These are phyloP conservation scores for Mirza zaza DNA, from an alignment of 2,113 vertebrate genomes.

Conservation along the genomic window DNA sequence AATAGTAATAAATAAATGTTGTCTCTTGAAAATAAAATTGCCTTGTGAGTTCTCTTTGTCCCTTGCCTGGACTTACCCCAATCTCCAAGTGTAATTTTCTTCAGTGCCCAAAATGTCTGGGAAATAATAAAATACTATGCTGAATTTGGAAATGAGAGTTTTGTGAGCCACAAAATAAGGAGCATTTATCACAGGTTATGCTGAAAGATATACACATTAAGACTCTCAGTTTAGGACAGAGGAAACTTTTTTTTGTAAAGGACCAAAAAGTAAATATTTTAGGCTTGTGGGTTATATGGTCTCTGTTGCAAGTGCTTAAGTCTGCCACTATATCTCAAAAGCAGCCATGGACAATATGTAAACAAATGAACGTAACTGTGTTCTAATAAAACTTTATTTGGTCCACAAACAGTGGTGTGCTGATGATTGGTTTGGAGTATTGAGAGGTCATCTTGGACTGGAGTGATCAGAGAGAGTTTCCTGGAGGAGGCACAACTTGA, in stretches of 20 bases:
- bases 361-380: not conserved
- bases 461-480: not conserved
- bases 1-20: not conserved
- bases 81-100: constrained; percentile 44
- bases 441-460: not conserved
- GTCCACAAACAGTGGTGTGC: not conserved
- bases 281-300: not conserved
- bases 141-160: constrained; percentile 41
- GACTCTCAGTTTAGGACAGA: not conserved
- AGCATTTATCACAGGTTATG: not conserved
- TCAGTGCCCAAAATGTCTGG: constrained; percentile 5
- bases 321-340: not conserved
- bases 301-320: not conserved
- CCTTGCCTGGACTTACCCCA: not conserved
- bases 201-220: not conserved
- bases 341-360: not conserved
- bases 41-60: not conserved
- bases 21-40: constrained; percentile 44
- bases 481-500: not conserved
- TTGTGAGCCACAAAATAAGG: not conserved
- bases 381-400: not conserved
- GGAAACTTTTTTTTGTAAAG: not conserved
- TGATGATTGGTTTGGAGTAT: not conserved
- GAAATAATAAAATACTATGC: not conserved
- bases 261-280: constrained; percentile 19